Base-by-base conservation (phyloP, 2,113 vertebrate species). In the Apistogramma diplotaenia region DNA sequence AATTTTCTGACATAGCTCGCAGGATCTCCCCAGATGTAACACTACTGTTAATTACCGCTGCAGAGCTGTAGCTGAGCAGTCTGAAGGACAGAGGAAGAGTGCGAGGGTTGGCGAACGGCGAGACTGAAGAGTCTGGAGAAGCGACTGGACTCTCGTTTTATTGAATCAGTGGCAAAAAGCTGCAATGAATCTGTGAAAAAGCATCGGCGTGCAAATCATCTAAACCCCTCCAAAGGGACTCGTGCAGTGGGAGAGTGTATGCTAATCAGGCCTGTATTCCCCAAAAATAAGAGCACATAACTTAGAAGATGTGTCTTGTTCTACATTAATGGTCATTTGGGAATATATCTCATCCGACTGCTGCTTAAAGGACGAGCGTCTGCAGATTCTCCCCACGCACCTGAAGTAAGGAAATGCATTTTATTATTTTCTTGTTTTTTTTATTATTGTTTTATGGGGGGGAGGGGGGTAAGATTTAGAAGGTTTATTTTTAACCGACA, bases 41-140 rank as follows among this genome's bases (percentile, higher is more conserved):
- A 91, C 54, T 93, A 94, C 94, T 89, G 95, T 95, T 96, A 96
- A 97, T 97, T 96, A 95, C 90, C 83, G 61, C 94, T 72, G 91
- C 93, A 88, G 46, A 89, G 85, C 81, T 58, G 61, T 82, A 91
- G 89, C 90, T 87, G 91, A 90, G 89, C 89, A 54, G 73, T 87
- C 89, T 90, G 94, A 95, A 95, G 91, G 94, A 94, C 83, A 87
- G 79, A 55, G 79, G 62, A 55, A 82, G 67, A 81, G 71, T 4
- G 59, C 77, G 85, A 78, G 70, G 76, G 43, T 55, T 35, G 87
- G 25, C 59, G 43, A 31, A 37, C 5, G 18, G 35, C 10, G 2
- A 40, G 40, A 33, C 3, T 8, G 55, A 23, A 33, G 55, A 61
- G 31, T 23, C 18, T 5, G 33, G 33, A 76, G 76, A 35, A 74